Evolutionary conservation across 2,888 invertebrate genomes (phyloP), one percentile per base, ranked within the genome.

Genomic region (Alloplasta piceator): DNA sequence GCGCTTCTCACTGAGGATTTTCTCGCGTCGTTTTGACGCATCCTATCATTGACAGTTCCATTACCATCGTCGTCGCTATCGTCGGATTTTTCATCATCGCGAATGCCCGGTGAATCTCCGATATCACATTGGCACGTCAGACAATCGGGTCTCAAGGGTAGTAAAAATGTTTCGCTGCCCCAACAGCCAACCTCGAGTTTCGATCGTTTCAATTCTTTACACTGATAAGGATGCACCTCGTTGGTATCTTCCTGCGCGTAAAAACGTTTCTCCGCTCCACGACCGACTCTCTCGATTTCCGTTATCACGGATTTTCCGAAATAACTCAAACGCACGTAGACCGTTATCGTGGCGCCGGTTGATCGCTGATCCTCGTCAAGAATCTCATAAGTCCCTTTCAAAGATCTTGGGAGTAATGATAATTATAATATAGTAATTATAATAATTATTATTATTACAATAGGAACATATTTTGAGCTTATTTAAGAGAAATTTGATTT

Each of bases 251-350:
- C 89, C 36, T 87, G 86, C 0, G 82, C 87, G 64, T 87, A 88
- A 63, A 91, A 91, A 38, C 82, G 78, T 5, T 48, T 58, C 9
- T 63, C 60, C 55, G 52, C 66, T 12, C 55, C 70, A 7, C 39
- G 7, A 12, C 64, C 78, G 26, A 26, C 26, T 10, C 14, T 12
- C 16, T 88, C 85, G 48, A 91, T 85, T 74, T 91, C 90, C 6
- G 90, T 91, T 55, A 88, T 85, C 26, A 91, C 80, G 50, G 88
- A 86, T 48, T 86, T 86, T 6, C 90, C 90, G 46, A 91, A 83
- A 50, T 89, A 87, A 63, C 87, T 91, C 58, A 91, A 74, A 0
- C 91, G 87, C 38, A 88, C 58, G 78, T 88, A 90, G 4, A 90
- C 70, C 52, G 83, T 82, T n/a, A 91, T 80, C 4, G 83, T 79